Percentiles rank a stretch among this genome's conserved stretches.
Evolutionary conservation across 1,140 invertebrate genomes (phyloP).

Genomic region (Aphidius gifuensis): DNA sequence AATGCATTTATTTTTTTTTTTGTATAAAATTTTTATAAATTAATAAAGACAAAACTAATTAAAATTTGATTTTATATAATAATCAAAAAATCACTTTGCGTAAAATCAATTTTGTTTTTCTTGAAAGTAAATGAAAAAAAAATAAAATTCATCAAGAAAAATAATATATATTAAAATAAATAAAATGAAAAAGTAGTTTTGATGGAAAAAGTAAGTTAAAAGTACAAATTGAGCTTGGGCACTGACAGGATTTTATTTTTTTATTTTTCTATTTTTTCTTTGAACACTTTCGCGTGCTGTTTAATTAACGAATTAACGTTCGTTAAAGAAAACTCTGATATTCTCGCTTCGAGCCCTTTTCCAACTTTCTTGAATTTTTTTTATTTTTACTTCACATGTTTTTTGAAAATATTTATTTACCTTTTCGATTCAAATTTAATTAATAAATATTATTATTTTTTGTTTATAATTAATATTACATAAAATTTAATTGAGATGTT

Average conservation of each 20-base stretch:
- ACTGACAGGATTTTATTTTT: background rate
- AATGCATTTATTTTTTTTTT: no score
- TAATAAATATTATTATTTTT: background rate
- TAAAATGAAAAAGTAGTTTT: background rate
- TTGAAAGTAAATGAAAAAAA: no score
- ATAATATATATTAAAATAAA: background rate
- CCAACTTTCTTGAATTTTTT: background rate
- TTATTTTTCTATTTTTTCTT: slow-evolving; percentile 3
- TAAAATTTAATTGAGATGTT: no score
- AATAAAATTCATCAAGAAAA: no score
- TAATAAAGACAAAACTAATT: no score
- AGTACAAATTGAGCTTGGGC: slow-evolving; percentile 20
- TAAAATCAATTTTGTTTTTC: no score
- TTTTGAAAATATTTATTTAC: background rate
- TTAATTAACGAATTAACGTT: slow-evolving; percentile 22
- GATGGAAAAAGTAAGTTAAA: slow-evolving; percentile 16
- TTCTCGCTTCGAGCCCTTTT: background rate
- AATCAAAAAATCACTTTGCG: no score
- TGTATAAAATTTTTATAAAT: no score
- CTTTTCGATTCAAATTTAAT: slow-evolving; percentile 7
- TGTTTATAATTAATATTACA: no score
- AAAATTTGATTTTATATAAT: no score
- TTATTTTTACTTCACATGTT: background rate
- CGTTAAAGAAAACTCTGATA: slow-evolving; percentile 10
- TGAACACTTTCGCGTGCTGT: slow-evolving; percentile 20